A percentile compares a stretch with the other conserved stretches of the same genome.
Evolutionary conservation across 2,888 invertebrate species (phyloP).

Genomic region (Limnephilus auricula): DNA sequence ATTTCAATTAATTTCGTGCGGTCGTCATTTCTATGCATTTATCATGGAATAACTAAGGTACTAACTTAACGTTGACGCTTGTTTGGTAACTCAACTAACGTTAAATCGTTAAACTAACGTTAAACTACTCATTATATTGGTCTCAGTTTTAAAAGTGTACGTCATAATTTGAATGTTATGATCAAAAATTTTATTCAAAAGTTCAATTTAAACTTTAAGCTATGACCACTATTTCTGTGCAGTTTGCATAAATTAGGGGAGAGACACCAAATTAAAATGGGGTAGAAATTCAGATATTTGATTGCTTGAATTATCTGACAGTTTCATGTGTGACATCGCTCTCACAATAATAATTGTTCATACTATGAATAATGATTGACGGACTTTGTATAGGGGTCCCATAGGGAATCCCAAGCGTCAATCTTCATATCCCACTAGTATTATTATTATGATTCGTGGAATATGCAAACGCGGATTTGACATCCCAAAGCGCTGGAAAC

Average conservation of each 20-base stretch:
- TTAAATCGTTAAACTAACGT: not conserved
- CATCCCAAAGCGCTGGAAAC: not conserved
- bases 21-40: too few relatives aligned
- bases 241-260: constrained; percentile 4
- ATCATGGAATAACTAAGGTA: too few relatives aligned
- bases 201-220: not conserved
- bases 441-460: constrained; percentile 34
- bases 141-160: not conserved
- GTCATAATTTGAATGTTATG: not conserved
- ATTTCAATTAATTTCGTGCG: too few relatives aligned
- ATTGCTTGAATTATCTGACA: constrained; percentile 25
- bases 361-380: constrained; percentile 33
- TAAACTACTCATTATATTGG: not conserved
- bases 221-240: not conserved
- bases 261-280: not conserved
- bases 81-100: not conserved
- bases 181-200: not conserved
- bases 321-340: constrained; percentile 34
- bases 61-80: too few relatives aligned
- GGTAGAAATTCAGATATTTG: constrained; percentile 33
- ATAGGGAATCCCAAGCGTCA: constrained; percentile 31
- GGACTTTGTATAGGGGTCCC: constrained; percentile 35
- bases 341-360: constrained; percentile 27
- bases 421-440: constrained; percentile 32
- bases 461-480: not conserved